Percentiles rank a stretch among this genome's conserved stretches.
These are phyloP conservation scores for Bedellia somnulentella DNA, from an alignment of 2,888 invertebrate genomes.

Conservation along the genomic window DNA sequence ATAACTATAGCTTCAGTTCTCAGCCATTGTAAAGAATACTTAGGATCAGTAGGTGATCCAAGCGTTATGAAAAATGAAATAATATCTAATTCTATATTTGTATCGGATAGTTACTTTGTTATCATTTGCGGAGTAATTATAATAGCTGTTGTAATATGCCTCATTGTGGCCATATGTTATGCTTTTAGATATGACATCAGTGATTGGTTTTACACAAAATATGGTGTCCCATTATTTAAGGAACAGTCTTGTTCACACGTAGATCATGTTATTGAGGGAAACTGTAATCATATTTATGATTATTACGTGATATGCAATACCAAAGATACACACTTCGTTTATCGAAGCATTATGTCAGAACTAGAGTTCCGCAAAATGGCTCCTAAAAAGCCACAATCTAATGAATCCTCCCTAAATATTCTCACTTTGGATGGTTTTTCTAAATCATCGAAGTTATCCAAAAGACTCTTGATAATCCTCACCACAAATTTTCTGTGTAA, in stretches of 20 bases:
- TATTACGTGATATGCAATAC: conserved; percentile 87
- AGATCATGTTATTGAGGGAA: conserved; percentile 65
- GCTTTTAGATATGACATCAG: conserved; percentile 77
- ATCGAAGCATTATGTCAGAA: conserved; percentile 68
- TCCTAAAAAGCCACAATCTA: conserved; percentile 71
- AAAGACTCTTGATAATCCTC: conserved; percentile 60
- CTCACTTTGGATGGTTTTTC: conserved; percentile 53
- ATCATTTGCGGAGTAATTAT: conserved; percentile 71
- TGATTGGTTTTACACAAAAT: conserved; percentile 78
- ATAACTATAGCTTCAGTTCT: conserved; percentile 56
- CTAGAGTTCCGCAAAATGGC: conserved; percentile 71
- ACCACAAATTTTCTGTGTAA: conserved; percentile 58
- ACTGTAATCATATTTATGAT: conserved; percentile 74
- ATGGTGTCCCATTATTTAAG: conserved; percentile 76
- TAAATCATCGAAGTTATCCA: conserved; percentile 49
- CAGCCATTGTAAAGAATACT: conserved; percentile 65
- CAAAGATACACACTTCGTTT: conserved; percentile 74
- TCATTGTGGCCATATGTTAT: conserved; percentile 71
- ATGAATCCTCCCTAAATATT: conserved; percentile 67
- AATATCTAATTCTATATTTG: conserved; percentile 62
- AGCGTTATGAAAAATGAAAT: conserved; percentile 50
- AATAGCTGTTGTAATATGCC: conserved; percentile 68
- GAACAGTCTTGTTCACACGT: conserved; percentile 66
- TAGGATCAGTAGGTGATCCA: conserved; percentile 51
- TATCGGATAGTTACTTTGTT: conserved; percentile 74